phyloP scores from a whole-genome alignment of 2,888 invertebrate genomes.

The Euzetes globulus region DNA sequence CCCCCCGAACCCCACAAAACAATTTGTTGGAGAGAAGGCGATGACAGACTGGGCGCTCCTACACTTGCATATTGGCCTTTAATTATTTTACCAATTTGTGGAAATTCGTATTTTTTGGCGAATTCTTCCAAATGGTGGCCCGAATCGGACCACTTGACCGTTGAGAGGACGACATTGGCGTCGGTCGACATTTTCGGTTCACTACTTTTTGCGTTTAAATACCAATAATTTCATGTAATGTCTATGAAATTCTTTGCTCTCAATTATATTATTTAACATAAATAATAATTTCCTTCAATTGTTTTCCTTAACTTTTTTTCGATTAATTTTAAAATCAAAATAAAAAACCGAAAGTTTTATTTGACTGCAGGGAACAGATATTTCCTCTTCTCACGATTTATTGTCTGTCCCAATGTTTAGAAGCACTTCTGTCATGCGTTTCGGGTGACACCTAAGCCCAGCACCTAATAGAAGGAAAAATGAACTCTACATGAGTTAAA shows the following conservation, averaged over 20 bases:
- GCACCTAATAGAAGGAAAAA: background rate
- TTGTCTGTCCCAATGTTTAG: background rate
- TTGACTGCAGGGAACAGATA: background rate
- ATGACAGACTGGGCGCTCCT: conserved; percentile 78
- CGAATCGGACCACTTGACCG: conserved; percentile 45
- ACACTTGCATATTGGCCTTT: conserved; percentile 88
- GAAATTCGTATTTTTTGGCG: conserved; percentile 52
- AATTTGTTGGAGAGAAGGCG: conserved; percentile 75
- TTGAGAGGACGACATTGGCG: conserved; percentile 38
- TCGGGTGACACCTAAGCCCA: conserved; percentile 20
- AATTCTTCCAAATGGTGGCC: conserved; percentile 47
- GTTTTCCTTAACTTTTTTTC: background rate
- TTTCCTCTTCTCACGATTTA: background rate
- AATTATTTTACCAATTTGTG: conserved; percentile 79
- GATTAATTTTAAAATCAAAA: background rate
- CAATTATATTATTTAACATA: background rate
- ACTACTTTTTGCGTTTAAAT: background rate
- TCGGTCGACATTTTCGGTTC: conserved; percentile 30
- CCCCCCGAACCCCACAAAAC: conserved; percentile 77
- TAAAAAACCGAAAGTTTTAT: conserved; percentile 7
- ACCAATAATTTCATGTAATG: background rate
- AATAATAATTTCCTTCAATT: background rate
- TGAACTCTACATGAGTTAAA: background rate
- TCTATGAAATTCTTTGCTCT: background rate
- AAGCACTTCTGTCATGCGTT: conserved; percentile 16